phyloP scores from a whole-genome alignment of 2,797 vertebrate genomes.

The Rousettus madagascariensis region DNA sequence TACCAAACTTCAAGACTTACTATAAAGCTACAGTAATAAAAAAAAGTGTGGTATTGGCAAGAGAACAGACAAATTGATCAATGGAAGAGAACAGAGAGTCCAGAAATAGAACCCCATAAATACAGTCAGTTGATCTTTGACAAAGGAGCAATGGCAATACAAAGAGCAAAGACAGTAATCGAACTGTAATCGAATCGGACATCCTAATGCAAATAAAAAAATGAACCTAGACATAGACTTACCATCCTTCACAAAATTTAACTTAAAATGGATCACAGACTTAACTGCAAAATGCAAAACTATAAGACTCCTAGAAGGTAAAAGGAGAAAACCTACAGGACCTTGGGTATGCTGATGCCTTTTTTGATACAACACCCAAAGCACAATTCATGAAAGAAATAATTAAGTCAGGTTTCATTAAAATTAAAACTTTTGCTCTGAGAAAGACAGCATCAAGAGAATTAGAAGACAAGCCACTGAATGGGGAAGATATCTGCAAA shows the following conservation, averaged over 20 bases:
- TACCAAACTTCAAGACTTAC: not conserved
- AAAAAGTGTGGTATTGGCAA: not conserved
- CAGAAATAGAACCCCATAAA: not conserved
- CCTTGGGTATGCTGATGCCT: not conserved
- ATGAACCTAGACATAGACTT: not conserved
- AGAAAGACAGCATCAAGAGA: not conserved
- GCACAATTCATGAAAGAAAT: not conserved
- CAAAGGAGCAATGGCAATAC: not conserved
- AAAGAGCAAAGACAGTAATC: not conserved
- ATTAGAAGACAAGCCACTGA: not conserved
- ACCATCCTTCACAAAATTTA: not conserved
- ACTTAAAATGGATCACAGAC: not conserved
- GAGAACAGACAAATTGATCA: not conserved
- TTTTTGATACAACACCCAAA: not conserved
- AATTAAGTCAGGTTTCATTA: not conserved
- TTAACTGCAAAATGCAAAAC: not conserved
- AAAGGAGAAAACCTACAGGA: not conserved
- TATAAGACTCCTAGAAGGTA: not conserved
- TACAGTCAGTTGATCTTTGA: not conserved
- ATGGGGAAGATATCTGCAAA: not conserved
- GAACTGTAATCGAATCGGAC: not conserved
- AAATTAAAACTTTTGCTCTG: not conserved
- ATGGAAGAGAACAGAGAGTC: not conserved
- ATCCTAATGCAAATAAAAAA: not conserved
- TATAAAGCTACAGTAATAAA: not conserved